Evolutionary conservation across 92 coral and sea anemone species (phyloP), one percentile per base, ranked within the genome.

Genomic region (Meandrina meandrites): DNA sequence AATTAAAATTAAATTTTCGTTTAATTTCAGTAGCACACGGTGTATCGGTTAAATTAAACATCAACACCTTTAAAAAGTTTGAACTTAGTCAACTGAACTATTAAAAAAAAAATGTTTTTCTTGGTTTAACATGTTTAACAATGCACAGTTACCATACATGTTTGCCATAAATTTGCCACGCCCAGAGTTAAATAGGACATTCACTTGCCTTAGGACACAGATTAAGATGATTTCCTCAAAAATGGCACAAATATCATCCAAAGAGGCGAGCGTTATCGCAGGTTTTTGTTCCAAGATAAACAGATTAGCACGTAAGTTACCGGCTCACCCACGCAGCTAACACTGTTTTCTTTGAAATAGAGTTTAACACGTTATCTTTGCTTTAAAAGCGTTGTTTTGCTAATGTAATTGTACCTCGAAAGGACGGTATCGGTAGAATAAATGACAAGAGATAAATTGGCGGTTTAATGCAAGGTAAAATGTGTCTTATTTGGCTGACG

Each of bases 221-320:
- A 73, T 71, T 47, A 34, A 31, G 71, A 62, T 50, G 72, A 31
- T 54, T 83, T 83, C 79, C 80, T 48, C 80, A 37, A 74, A 73
- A 74, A 84, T 24, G 48, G 68, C 56, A 16, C 73, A 56, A 35
- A 82, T 57, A 68, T 81, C 24, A 79, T 34, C 75, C 35, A 54
- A 54, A 54, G 71, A 66, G 14, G 30, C 16, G 3, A 56, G 12
- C n/a, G 62, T 81, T 81, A 67, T 42, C 47, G 45, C 60, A 45
- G 14, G 48, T 31, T 47, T 68, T 68, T 81, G 85, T 69, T 28
- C 4, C 76, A 24, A 31, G 60, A 45, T 64, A 11, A 32, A 31
- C 42, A 80, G 84, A 58, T 58, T 12, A 66, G 60, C 40, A 5
- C 35, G 71, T 19, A 24, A 1, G 34, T 24, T 34, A 35, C 28